A percentile compares a stretch with the other conserved stretches of the same genome.
Conservation (phyloP, 2,113 vertebrate genomes). For the Sterna hirundo region DNA sequence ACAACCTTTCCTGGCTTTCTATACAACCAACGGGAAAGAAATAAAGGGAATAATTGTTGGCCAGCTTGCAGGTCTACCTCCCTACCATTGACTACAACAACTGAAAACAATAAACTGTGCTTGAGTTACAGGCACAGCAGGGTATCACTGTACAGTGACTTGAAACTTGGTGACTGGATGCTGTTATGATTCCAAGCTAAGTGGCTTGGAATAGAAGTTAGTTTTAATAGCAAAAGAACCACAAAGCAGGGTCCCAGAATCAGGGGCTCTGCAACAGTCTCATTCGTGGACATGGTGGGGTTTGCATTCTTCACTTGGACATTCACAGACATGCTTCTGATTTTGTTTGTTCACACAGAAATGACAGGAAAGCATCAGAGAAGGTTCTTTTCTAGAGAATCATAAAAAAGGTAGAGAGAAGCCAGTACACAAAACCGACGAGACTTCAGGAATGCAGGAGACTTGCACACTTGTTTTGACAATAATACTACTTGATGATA, state of each 20-base stretch:
- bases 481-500: neutral
- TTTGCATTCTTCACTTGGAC: neutral
- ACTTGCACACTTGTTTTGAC: neutral
- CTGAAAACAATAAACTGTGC: neutral
- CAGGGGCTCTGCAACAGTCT: neutral
- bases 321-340: neutral
- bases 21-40: neutral
- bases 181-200: neutral
- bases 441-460: neutral
- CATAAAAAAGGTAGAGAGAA: neutral
- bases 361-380: neutral
- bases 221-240: neutral
- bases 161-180: neutral
- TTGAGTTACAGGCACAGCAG: neutral
- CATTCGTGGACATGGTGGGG: neutral
- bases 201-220: neutral
- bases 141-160: neutral
- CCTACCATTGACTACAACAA: neutral
- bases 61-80: neutral
- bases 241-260: neutral
- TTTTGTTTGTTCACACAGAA: neutral
- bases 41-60: neutral
- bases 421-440: accelerated
- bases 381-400: neutral
- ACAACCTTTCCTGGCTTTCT: neutral